phyloP scores from a whole-genome alignment of 2,797 vertebrate genomes.

The Phrynocephalus vlangalii region DNA sequence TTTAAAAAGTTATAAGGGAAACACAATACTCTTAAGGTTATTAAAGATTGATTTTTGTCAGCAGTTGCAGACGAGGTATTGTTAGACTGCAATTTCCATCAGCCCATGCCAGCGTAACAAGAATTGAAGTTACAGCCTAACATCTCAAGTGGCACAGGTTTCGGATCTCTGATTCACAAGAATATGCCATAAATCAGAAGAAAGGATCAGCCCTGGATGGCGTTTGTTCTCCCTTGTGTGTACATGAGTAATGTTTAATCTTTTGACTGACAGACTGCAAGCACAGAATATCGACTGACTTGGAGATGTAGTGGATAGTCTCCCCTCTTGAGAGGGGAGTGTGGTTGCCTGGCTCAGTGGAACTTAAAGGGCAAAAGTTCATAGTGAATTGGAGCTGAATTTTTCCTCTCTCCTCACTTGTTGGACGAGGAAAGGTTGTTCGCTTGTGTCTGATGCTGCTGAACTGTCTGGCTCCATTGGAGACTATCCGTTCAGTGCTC shows the following conservation, averaged over 20 bases:
- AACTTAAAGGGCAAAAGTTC: too few relatives aligned
- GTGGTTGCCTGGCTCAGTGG: too few relatives aligned
- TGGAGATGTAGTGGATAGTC: too few relatives aligned
- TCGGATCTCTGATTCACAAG: not conserved
- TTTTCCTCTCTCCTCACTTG: too few relatives aligned
- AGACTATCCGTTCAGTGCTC: not conserved
- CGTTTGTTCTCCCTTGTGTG: not conserved
- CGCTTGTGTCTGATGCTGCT: not conserved
- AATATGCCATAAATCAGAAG: not conserved
- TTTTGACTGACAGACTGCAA: not conserved
- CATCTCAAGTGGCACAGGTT: not conserved
- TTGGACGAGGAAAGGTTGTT: not conserved
- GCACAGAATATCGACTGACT: not conserved
- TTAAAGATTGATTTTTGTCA: not conserved
- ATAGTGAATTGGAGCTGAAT: too few relatives aligned
- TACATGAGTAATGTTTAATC: not conserved
- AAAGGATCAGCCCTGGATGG: not conserved
- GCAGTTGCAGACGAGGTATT: not conserved
- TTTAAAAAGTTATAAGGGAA: not conserved
- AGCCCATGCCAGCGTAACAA: not conserved
- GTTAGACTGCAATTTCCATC: not conserved
- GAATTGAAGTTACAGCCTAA: not conserved
- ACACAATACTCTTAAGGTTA: not conserved
- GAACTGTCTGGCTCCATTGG: not conserved
- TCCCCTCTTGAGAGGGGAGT: too few relatives aligned